Evolutionary conservation across 2,113 vertebrate genomes (phyloP).

Genomic region (Nerophis ophidion): DNA sequence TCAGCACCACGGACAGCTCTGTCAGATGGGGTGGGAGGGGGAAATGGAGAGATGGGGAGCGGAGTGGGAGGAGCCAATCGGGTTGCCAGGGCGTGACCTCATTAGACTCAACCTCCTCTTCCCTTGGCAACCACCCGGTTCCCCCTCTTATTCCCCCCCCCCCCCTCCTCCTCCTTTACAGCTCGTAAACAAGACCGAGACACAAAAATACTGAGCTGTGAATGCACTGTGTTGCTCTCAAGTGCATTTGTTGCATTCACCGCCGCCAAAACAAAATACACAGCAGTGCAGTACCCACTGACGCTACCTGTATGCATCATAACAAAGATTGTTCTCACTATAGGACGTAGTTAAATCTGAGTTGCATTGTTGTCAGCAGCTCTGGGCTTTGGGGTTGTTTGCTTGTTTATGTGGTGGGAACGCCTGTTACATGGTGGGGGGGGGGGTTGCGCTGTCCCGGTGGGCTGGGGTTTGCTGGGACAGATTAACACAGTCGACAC

Average conservation of each 20-base stretch:
- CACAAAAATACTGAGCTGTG: conserved; percentile 51
- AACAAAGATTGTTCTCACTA: conserved; percentile 37
- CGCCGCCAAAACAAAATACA: conserved; percentile 33
- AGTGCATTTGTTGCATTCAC: conserved; percentile 41
- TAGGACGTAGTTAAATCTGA: conserved; percentile 47
- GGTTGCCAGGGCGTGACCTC: conserved; percentile 72
- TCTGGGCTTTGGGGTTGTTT: conserved; percentile 21
- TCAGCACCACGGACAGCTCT: conserved; percentile 76
- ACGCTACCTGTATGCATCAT: conserved; percentile 43
- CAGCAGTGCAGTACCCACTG: conserved; percentile 8
- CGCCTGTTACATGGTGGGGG: conserved; percentile 17
- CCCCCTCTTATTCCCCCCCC: conserved; percentile 6
- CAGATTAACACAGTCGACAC: conserved; percentile 68
- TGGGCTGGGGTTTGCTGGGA: conserved; percentile 21
- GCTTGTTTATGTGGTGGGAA: conserved; percentile 51
- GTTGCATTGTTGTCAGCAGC: conserved; percentile 29
- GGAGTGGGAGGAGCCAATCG: conserved; percentile 51
- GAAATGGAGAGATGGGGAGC: conserved; percentile 35
- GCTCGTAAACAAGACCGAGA: conserved; percentile 66
- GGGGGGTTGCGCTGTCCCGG: conserved; percentile 15
- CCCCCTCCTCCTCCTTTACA: conserved; percentile 27
- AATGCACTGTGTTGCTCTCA: conserved; percentile 36
- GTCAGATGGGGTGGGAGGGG: conserved; percentile 30
- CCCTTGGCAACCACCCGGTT: conserved; percentile 50
- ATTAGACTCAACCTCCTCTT: conserved; percentile 67